A percentile compares a stretch with the other conserved stretches of the same genome.
These are phyloP conservation scores for Melieria crassipennis DNA, from an alignment of 2,888 invertebrate species.

Conservation along the genomic window DNA sequence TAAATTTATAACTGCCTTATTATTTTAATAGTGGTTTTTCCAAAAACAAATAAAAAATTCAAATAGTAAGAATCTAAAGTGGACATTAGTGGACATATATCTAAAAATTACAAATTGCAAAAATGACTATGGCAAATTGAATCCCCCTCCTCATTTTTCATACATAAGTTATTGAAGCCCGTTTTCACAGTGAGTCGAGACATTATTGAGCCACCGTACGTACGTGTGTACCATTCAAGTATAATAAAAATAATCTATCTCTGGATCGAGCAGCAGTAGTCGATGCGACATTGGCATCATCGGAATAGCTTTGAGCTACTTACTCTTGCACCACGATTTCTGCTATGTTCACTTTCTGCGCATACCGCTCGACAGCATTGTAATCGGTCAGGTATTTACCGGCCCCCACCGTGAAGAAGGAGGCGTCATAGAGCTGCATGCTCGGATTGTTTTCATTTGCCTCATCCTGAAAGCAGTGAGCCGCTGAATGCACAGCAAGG, in stretches of 20 bases:
- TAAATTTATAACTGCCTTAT: neutral
- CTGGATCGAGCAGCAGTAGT: too few species aligned
- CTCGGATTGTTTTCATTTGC: neutral
- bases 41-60: neutral
- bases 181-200: too few species aligned
- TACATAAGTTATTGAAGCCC: too few species aligned
- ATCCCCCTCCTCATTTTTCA: too few species aligned
- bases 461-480: conserved; percentile 50
- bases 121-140: too few species aligned
- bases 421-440: conserved; percentile 20
- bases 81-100: too few species aligned
- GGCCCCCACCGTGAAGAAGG: conserved; percentile 40
- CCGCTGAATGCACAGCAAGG: conserved; percentile 34
- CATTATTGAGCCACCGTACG: too few species aligned
- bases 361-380: conserved; percentile 18
- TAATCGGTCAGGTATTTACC: conserved; percentile 43
- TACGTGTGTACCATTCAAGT: too few species aligned
- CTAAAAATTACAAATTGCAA: too few species aligned
- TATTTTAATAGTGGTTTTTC: neutral
- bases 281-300: too few species aligned
- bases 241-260: too few species aligned
- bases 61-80: too few species aligned
- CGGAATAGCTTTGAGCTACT: neutral
- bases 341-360: conserved; percentile 12
- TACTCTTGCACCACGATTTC: conserved; percentile 11